Base-by-base conservation (phyloP, 2,888 invertebrate species). In the Pollenia griseotomentosa region DNA sequence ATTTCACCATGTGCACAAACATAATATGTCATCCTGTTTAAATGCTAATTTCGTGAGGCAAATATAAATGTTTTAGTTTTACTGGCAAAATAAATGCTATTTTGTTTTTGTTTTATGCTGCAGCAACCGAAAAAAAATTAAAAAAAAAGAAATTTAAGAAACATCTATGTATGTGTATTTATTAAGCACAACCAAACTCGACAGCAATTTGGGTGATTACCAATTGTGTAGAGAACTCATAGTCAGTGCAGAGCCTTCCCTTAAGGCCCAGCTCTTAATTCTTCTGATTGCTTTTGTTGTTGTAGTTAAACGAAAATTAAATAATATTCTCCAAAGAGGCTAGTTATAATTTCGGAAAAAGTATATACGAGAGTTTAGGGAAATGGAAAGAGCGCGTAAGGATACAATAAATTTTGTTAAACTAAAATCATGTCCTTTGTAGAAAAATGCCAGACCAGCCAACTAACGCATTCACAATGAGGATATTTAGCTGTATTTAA, bases 31-130 rank as follows among this genome's bases (percentile, higher is more conserved):
- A 86, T 77, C n/a, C 71, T 57, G 65, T 75, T 86, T 73, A 77
- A 80, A 86, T 86, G 80, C 75, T 86, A 80, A 86, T 86, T 83
- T 81, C 83, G 80, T 86, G 83, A 80, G 83, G 44, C 75, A 86
- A 83, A 83, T 83, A 80, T 71, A 83, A 83, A 86, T 83, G 59
- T 80, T 86, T 83, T 71, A 80, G 79, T 75, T 33, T 33, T 71
- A 55, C 61, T 65, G 14, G 48, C n/a, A 77, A 61, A 81, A 66
- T 66, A 53, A 68, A 73, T 57, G 65, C 23, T 7, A 51, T 68
- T n/a, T 61, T 71, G 11, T 44, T 63, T 14, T 19, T 66, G 33
- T 16, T 33, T 66, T 14, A 19, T n/a, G 16, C 16, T 19, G 19
- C 42, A 14, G n/a, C 53, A 19, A n/a, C n/a, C 46, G 19, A 57